Conservation (phyloP, 2,797 vertebrate genomes). For the Dallia pectoralis region DNA sequence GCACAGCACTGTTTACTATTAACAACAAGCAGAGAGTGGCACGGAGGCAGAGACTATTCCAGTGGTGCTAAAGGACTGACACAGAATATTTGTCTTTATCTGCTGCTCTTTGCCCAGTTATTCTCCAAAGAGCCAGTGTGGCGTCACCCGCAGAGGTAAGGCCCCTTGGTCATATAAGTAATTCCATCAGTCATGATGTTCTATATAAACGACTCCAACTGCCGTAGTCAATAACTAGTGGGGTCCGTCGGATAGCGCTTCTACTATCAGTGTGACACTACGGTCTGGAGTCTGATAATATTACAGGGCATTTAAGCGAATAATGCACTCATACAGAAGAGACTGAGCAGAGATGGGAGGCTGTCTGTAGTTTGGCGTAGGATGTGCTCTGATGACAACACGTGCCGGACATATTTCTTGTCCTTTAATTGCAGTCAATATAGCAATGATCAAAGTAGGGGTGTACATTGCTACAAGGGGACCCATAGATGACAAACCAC, state of each 20-base stretch:
- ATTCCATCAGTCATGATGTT: neutral
- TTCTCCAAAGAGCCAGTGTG: constrained; percentile 13
- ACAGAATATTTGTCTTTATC: constrained; percentile 60
- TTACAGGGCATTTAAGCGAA: neutral
- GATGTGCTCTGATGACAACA: neutral
- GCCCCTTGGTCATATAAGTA: neutral
- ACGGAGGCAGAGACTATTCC: constrained; percentile 34
- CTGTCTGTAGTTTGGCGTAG: neutral
- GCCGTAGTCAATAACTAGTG: neutral
- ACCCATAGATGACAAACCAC: neutral
- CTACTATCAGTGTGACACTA: neutral
- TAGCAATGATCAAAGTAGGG: neutral
- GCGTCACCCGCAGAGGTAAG: constrained; percentile 16
- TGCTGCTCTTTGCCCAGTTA: constrained; percentile 31
- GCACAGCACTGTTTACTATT: constrained; percentile 53
- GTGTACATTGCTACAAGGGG: neutral
- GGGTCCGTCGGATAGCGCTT: neutral
- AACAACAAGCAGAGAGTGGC: constrained; percentile 53
- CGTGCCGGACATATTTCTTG: neutral
- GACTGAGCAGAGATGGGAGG: neutral
- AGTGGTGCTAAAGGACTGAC: constrained; percentile 41
- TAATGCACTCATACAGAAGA: neutral
- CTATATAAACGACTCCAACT: neutral
- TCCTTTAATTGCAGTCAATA: neutral
- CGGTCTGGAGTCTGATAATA: neutral